Evolutionary conservation across 2,797 vertebrate genomes (phyloP), one percentile per base, ranked within the genome.

Genomic region (Chiroxiphia lanceolata): DNA sequence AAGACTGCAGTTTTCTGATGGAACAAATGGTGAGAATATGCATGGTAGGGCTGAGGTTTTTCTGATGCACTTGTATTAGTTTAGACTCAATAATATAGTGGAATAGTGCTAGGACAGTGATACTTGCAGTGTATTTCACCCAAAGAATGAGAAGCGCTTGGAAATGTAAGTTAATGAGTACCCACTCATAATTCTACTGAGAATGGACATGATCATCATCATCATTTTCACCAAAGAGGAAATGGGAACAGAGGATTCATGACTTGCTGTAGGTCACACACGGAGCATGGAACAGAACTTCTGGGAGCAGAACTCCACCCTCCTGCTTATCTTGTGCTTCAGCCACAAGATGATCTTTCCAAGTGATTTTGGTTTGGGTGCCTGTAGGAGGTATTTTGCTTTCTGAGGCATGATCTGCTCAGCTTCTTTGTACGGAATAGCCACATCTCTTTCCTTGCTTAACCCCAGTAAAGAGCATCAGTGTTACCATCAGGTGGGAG

Each of bases 211-310:
- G 25, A 54, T 74, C 54, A n/a, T 59, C 26, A 29, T 90, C 94
- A 80, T 92, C 38, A 54, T 95, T 90, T 94, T 92, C 81, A 75
- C 64, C 86, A 82, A 71, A 94, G 75, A 85, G 83, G 83, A 97
- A 96, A 78, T 19, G 21, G 88, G 91, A 96, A 78, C 71, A 83
- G 91, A 95, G 88, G 92, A 89, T 96, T 96, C 9, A 19, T 96
- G 90, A 94, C 87, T 95, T 94, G 71, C 50, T 95, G 4, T 85
- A 80, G 94, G 90, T 97, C 95, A 93, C 80, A 87, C 68, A 89
- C 34, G 0, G 5, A 83, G n/a, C 1, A 0, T 65, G 69, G 90
- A 89, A 80, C 75, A 95, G 89, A 94, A 88, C 68, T 76, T 63
- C 36, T 72, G 79, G 84, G 72, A 87, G 42, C 74, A 71, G 70